Evolutionary conservation across 2,888 invertebrate genomes (phyloP).

Genomic region (Allolobophora icterica): DNA sequence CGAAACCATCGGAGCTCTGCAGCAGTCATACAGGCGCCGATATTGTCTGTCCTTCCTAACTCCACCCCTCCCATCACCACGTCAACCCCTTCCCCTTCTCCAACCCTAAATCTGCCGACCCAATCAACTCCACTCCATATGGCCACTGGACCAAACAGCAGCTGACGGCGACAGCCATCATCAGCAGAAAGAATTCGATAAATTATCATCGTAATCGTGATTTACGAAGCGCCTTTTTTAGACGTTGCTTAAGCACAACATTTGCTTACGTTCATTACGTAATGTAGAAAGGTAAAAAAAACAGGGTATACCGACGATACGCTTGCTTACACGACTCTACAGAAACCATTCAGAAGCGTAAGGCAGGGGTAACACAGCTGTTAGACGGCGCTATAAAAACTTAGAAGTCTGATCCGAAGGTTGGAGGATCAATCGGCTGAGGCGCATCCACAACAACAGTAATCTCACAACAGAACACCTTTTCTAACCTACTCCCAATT

Average conservation of each 20-base stretch:
- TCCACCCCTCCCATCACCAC: not conserved
- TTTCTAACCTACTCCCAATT: not conserved
- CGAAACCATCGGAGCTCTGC: not conserved
- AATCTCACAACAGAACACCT: too few species aligned
- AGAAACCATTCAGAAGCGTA: not conserved
- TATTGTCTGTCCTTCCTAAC: not conserved
- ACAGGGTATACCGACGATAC: not conserved
- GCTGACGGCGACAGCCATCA: not conserved
- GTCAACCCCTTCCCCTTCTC: not conserved
- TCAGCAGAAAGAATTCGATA: not conserved
- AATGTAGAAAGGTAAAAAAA: not conserved
- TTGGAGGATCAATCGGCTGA: too few species aligned
- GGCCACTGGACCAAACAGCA: not conserved
- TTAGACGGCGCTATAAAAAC: too few species aligned
- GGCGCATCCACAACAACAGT: too few species aligned
- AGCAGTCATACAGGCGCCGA: not conserved
- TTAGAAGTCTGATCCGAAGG: too few species aligned
- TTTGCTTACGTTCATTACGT: not conserved
- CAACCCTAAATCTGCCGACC: not conserved
- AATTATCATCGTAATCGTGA: not conserved
- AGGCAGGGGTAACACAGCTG: not conserved
- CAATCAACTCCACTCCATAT: not conserved
- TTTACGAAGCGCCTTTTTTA: not conserved
- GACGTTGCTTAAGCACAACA: not conserved
- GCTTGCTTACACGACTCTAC: too few species aligned